phyloP scores from a whole-genome alignment of 2,888 invertebrate species.

The Drosophila heteroneura region DNA sequence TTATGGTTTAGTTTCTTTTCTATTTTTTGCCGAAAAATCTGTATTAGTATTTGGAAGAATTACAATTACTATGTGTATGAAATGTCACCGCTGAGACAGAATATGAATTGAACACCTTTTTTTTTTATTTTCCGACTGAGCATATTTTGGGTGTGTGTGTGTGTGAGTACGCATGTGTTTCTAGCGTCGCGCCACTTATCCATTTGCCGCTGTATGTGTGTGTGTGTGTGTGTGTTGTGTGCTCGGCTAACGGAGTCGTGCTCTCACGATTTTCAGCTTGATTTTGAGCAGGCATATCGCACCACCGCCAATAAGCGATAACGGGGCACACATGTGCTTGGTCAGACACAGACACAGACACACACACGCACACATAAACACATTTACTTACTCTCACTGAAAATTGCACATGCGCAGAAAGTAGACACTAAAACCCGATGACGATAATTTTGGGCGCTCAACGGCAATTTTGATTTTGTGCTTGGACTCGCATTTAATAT shows the following conservation, averaged over 20 bases:
- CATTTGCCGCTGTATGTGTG: background rate
- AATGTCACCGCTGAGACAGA: slow-evolving; percentile 43
- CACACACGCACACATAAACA: slow-evolving; percentile 4
- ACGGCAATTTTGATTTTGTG: slow-evolving; percentile 8
- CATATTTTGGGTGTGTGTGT: slow-evolving; percentile 28
- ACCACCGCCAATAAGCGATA: slow-evolving; percentile 40
- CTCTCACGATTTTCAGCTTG: slow-evolving; percentile 47
- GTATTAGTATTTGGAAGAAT: slow-evolving; percentile 19
- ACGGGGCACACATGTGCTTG: slow-evolving; percentile 16
- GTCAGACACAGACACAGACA: slow-evolving; percentile 12
- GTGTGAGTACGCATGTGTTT: background rate
- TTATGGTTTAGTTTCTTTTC: background rate
- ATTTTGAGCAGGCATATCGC: slow-evolving; percentile 56
- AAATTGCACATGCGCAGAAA: slow-evolving; percentile 73
- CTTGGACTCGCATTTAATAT: background rate
- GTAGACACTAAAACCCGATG: slow-evolving; percentile 36
- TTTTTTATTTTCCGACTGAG: slow-evolving; percentile 43
- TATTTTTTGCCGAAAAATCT: slow-evolving; percentile 17
- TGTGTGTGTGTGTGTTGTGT: slow-evolving; percentile 14
- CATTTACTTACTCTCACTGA: slow-evolving; percentile 26
- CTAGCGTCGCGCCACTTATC: slow-evolving; percentile 28
- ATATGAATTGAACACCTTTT: slow-evolving; percentile 68
- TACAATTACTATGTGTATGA: slow-evolving; percentile 17
- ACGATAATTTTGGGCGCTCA: slow-evolving; percentile 34
- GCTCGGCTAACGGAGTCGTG: slow-evolving; percentile 21